These are phyloP conservation scores for Reticulitermes speratus DNA, from an alignment of 1,140 invertebrate species.

Conservation along the genomic window DNA sequence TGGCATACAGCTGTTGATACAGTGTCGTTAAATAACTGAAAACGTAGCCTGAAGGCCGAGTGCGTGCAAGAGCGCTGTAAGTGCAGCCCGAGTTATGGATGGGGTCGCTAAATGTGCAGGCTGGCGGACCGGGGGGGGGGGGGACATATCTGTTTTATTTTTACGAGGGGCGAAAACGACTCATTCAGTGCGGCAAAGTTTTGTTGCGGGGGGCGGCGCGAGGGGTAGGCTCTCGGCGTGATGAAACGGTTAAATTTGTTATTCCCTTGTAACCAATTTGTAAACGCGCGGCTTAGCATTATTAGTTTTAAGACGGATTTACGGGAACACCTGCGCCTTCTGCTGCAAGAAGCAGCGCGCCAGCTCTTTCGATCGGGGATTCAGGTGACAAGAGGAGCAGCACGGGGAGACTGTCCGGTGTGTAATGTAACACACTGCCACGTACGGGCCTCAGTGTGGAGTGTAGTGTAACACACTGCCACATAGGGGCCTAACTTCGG, in stretches of 20 bases:
- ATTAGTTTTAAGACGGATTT: constrained; percentile 17
- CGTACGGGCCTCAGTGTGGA: no score
- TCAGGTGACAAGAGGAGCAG: background rate
- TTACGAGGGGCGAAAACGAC: constrained; percentile 5
- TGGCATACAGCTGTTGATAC: background rate
- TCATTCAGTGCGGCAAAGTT: background rate
- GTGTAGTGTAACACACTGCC: no score
- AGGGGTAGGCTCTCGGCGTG: background rate
- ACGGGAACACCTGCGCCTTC: background rate
- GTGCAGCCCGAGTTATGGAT: background rate
- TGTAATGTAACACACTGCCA: no score
- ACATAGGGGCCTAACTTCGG: no score
- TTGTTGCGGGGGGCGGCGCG: background rate
- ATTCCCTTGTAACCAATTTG: constrained; percentile 7
- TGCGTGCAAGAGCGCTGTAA: background rate
- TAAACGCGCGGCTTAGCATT: background rate
- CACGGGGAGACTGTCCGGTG: background rate
- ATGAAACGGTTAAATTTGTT: constrained; percentile 18
- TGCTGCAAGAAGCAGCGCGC: background rate
- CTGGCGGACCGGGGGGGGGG: no score
- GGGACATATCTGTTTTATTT: background rate
- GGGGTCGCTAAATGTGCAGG: background rate
- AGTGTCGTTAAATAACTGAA: no score
- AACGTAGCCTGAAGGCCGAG: no score
- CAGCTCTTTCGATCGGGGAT: background rate